Base-by-base conservation (phyloP, 2,113 vertebrate species). In the Speoplatyrhinus poulsoni region DNA sequence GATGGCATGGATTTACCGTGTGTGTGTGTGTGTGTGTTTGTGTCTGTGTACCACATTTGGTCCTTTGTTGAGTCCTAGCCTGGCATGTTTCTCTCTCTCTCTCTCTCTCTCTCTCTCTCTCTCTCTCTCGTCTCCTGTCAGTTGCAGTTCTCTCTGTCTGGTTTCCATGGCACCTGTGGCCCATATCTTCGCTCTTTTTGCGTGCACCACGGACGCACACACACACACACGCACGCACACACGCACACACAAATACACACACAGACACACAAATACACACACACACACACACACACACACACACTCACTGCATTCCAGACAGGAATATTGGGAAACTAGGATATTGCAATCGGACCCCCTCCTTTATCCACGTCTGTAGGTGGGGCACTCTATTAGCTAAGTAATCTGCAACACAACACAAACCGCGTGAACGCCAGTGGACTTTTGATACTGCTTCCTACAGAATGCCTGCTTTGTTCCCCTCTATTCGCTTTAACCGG, bases 101-200 rank as follows among this genome's bases (percentile, higher is more conserved):
- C 54, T 6, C 4, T 11, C 15, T 57, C 33, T 19, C 63, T 17
- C n/a, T 32, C 48, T 3, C 41, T 41, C 17, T 8, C 12, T 8
- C 32, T 62, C 33, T 0, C n/a, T 48, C 36, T 64, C 10, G 13
- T 33, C n/a, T 67, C 55, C 2, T 72, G 60, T 54, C 41, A 56
- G 17, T n/a, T 62, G 16, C n/a, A 69, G 0, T 26, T 67, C 32
- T 60, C 33, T 64, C 49, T 53, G 49, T 61, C 72, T 75, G 67
- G 77, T 86, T 85, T 73, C 79, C 85, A 85, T 83, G 75, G 74
- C 67, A 77, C 82, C 77, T 87, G 75, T 76, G 69, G 67, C 69
- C 50, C 57, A 65, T 49, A 60, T 61, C 56, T 49, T 47, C 47
- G 60, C n/a, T 57, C 55, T 57, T 3, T 13, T 2, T 26, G 26